Evolutionary conservation across 1,140 invertebrate species (phyloP).

Genomic region (Halesus radiatus): DNA sequence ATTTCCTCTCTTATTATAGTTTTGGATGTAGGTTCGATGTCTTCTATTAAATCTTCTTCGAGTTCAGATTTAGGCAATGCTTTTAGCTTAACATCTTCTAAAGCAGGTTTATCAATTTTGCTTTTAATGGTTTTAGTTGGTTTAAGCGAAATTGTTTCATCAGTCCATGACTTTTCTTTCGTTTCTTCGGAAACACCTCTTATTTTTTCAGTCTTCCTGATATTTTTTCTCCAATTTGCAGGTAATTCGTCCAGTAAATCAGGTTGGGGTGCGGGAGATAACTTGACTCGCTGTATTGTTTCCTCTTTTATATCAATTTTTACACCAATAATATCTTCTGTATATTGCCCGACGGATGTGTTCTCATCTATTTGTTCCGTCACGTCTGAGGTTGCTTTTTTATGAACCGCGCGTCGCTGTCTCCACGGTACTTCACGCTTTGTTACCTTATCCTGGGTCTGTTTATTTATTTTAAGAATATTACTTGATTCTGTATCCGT

Average conservation of each 20-base stretch:
- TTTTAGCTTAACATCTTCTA: constrained; percentile 65
- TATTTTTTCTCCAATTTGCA: constrained; percentile 31
- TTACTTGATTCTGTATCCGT: constrained; percentile 49
- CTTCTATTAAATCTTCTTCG: constrained; percentile 45
- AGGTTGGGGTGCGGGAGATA: constrained; percentile 7
- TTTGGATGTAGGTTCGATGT: constrained; percentile 28
- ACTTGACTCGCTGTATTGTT: constrained; percentile 38
- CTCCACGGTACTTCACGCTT: constrained; percentile 56
- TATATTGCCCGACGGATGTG: neutral
- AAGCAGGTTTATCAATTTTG: constrained; percentile 59
- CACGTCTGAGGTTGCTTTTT: constrained; percentile 49
- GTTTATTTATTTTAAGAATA: constrained; percentile 51
- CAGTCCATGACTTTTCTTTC: constrained; percentile 69
- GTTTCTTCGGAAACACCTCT: constrained; percentile 57
- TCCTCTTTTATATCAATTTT: constrained; percentile 47
- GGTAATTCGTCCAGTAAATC: constrained; percentile 1
- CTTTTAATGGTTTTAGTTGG: constrained; percentile 65
- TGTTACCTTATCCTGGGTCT: constrained; percentile 46
- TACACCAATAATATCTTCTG: constrained; percentile 52
- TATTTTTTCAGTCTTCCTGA: neutral
- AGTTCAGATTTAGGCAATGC: constrained; percentile 60
- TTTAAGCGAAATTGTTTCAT: constrained; percentile 73
- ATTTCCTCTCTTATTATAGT: constrained; percentile 53
- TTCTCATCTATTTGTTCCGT: constrained; percentile 21
- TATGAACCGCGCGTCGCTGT: constrained; percentile 55